Base-by-base conservation (phyloP, 1,140 invertebrate genomes). In the Delia radicum region DNA sequence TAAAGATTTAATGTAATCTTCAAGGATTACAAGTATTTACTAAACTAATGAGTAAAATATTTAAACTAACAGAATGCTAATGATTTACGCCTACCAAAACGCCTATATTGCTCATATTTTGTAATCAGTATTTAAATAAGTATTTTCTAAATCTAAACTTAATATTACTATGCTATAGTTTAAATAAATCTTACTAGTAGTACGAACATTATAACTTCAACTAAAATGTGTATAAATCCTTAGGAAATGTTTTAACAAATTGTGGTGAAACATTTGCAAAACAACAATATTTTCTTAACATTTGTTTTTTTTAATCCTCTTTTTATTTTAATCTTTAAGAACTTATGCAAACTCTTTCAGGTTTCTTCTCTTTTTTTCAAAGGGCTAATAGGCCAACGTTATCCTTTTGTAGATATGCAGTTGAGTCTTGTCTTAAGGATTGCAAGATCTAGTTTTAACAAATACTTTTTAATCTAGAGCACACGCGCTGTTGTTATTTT, bases 381-480 rank as follows among this genome's bases (percentile, higher is more conserved):
- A 65, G 62, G 62, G 62, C 62, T 65, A 65, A 65, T 29, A 21
- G n/a, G 26, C 12, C 18, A 15, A 15, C 37, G 12, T 42, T 15
- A n/a, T 10, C 29, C 12, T 13, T 12, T 63, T 8, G n/a, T n/a
- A n/a, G n/a, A n/a, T n/a, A n/a, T n/a, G n/a, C n/a, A 42, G 0
- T 42, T 10, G 37, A 15, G 37, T 42, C 12, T 42, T 42, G 37
- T 15, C n/a, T n/a, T 15, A 28, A 28, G 15, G 28, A 13, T 29
- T 29, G 2, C 5, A 26, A 65, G 62, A 29, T 21, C 62, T 29
- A 65, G 62, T 65, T 65, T 65, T 29, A 65, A 31, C 62, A 65
- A 65, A 65, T 65, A 65, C 62, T 65, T 65, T 65, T 29, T 65
- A 65, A 65, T 65, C 62, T 65, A n/a, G 62, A 65, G 62, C 62